Conservation (phyloP, 2,888 invertebrate species). For the Tenthredo amoena region DNA sequence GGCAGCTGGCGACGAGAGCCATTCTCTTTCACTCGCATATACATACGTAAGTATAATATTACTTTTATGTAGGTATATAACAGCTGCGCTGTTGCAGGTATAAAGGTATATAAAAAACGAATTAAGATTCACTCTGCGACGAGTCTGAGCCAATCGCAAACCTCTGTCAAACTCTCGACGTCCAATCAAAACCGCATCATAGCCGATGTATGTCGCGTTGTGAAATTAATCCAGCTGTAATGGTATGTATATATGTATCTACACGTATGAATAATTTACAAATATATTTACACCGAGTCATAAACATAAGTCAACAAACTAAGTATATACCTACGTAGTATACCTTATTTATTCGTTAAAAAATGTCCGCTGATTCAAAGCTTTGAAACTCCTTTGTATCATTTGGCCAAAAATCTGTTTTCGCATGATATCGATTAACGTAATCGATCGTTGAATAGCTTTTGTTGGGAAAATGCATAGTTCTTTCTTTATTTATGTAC, state of each 20-base stretch:
- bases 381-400: no score
- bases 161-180: background rate
- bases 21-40: slow-evolving; percentile 26
- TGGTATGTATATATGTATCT: background rate
- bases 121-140: slow-evolving; percentile 24
- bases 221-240: slow-evolving; percentile 8
- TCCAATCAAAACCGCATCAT: slow-evolving; percentile 5
- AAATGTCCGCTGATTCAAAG: no score
- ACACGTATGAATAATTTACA: background rate
- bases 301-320: no score
- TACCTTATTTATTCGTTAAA: no score
- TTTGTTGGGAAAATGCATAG: no score
- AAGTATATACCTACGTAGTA: no score
- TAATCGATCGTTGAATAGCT: no score
- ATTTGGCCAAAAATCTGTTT: no score
- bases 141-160: background rate
- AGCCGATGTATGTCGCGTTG: slow-evolving; percentile 34
- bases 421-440: no score
- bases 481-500: no score
- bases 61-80: background rate
- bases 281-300: no score
- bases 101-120: background rate
- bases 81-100: background rate
- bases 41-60: background rate
- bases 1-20: background rate